Percentiles rank a stretch among this genome's conserved stretches.
Conservation (phyloP, 1,140 invertebrate species). For the Drosophila melanica region DNA sequence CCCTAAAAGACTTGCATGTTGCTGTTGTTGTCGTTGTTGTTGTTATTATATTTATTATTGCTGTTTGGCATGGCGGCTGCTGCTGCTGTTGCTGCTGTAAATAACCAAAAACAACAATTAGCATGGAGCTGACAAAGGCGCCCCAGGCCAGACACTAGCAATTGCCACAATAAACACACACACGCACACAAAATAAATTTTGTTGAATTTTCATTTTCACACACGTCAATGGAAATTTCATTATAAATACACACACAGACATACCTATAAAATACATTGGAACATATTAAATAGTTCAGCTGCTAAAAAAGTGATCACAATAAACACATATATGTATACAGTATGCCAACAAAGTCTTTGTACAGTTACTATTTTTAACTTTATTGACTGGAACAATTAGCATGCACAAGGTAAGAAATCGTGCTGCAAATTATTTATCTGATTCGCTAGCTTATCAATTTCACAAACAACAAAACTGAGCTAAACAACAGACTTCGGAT, state of each 20-base stretch:
- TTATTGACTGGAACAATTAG: conserved; percentile 50
- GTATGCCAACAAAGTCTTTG: conserved; percentile 37
- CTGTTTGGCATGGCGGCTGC: conserved; percentile 50
- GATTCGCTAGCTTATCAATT: conserved; percentile 25
- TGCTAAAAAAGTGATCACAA: conserved; percentile 44
- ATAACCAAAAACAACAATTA: conserved; percentile 60
- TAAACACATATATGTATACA: conserved; percentile 8
- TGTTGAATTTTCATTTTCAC: conserved; percentile 72
- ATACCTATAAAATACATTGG: conserved; percentile 7
- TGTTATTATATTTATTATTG: conserved; percentile 33
- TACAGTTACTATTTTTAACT: conserved; percentile 38
- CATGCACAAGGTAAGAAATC: conserved; percentile 39
- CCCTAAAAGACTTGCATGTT: conserved; percentile 54
- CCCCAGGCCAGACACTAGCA: conserved; percentile 63
- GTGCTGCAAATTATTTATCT: conserved; percentile 35
- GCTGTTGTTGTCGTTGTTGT: conserved; percentile 20
- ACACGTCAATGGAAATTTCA: conserved; percentile 48
- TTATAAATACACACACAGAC: conserved; percentile 44
- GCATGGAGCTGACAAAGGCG: conserved; percentile 50
- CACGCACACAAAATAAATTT: conserved; percentile 44
- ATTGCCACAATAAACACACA: conserved; percentile 51
- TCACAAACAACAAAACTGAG: background rate
- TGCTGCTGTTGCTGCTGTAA: conserved; percentile 28
- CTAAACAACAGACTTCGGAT: conserved; percentile 18
- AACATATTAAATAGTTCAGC: conserved; percentile 37